A percentile compares a stretch with the other conserved stretches of the same genome.
Conservation (phyloP, 2,797 vertebrate genomes). For the Distichodus sexfasciatus region DNA sequence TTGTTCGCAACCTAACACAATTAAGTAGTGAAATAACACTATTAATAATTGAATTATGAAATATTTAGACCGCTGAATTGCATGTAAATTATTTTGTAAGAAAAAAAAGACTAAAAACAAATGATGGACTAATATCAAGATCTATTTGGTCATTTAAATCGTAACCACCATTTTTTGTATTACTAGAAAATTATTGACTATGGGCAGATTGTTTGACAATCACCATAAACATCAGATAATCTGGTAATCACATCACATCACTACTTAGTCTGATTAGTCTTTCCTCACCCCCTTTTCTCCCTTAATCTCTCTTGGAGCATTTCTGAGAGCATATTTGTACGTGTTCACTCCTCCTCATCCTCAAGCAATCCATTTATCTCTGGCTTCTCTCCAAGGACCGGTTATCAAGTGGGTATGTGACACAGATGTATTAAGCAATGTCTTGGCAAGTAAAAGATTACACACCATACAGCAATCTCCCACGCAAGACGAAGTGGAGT, state of each 20-base stretch:
- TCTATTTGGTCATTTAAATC: too few species aligned
- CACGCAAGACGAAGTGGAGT: background rate
- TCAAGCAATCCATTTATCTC: slow-evolving; percentile 14
- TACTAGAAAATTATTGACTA: too few species aligned
- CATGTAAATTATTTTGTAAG: too few species aligned
- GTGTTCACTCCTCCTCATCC: slow-evolving; percentile 1
- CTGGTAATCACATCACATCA: background rate
- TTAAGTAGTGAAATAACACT: too few species aligned
- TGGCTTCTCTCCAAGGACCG: background rate
- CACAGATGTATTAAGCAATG: slow-evolving; percentile 17
- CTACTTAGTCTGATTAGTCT: background rate
- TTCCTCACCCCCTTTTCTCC: background rate
- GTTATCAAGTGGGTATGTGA: slow-evolving; percentile 29
- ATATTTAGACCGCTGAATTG: too few species aligned
- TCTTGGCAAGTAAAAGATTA: slow-evolving; percentile 6
- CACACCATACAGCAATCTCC: slow-evolving; percentile 12
- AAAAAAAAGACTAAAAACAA: too few species aligned
- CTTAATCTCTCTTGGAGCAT: background rate
- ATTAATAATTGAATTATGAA: too few species aligned
- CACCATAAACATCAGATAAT: background rate
- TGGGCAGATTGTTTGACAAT: background rate
- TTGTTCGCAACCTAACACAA: too few species aligned
- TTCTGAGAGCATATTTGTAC: slow-evolving; percentile 2
- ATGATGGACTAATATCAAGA: too few species aligned
- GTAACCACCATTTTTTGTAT: too few species aligned